These are phyloP conservation scores for Odontamblyopus rebecca DNA, from an alignment of 2,797 vertebrate genomes.

Conservation along the genomic window DNA sequence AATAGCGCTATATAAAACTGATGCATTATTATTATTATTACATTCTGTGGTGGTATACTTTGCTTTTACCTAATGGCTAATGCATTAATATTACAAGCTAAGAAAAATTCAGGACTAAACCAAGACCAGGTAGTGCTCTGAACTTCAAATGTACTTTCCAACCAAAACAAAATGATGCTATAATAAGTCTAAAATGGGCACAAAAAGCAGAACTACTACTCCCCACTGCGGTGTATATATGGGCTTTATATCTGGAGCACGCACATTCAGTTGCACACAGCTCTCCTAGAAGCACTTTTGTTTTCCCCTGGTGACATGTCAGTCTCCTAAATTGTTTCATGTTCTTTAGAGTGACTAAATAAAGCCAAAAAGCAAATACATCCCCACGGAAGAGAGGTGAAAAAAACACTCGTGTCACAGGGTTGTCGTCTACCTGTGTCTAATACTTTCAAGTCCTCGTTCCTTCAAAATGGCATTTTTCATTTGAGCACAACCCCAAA, in stretches of 20 bases:
- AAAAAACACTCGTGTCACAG: conserved; percentile 49
- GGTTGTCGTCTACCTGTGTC: conserved; percentile 57
- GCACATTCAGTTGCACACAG: conserved; percentile 24
- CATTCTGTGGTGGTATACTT: too few relatives aligned
- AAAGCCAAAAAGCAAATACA: conserved; percentile 68
- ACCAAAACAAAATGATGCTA: neutral
- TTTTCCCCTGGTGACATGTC: conserved; percentile 40
- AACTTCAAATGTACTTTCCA: neutral
- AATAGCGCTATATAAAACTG: too few relatives aligned
- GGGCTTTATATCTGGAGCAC: neutral
- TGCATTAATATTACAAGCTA: too few relatives aligned
- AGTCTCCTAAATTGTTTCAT: conserved; percentile 62
- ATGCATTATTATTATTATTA: too few relatives aligned
- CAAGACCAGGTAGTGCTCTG: neutral
- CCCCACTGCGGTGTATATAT: neutral
- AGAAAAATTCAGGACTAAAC: neutral
- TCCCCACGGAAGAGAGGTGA: conserved; percentile 52
- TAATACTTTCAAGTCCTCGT: conserved; percentile 60
- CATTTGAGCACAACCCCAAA: conserved; percentile 37
- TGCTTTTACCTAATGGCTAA: too few relatives aligned
- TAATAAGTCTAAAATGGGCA: neutral
- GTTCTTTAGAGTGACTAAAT: conserved; percentile 67
- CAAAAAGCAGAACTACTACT: neutral
- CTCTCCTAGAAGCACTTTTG: conserved; percentile 42
- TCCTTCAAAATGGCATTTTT: conserved; percentile 63